These are phyloP conservation scores for Drosophila antonietae DNA, from an alignment of 2,888 invertebrate genomes.

Conservation along the genomic window DNA sequence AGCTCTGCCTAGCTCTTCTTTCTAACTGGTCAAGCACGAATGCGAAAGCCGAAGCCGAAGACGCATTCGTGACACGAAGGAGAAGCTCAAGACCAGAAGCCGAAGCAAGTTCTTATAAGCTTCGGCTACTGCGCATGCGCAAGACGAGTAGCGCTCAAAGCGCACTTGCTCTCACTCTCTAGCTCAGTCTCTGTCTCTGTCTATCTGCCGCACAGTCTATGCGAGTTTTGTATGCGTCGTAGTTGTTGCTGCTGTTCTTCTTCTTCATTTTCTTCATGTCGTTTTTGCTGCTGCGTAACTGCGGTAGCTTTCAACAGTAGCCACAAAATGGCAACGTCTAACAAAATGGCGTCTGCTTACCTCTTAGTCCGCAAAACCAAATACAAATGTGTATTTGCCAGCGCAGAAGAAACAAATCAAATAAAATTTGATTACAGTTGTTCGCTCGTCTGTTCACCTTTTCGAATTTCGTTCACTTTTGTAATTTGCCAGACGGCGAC, in stretches of 20 bases:
- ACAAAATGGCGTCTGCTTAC: slow-evolving; percentile 75
- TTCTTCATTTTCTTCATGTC: slow-evolving; percentile 3
- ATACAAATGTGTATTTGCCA: slow-evolving; percentile 10
- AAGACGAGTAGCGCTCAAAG: slow-evolving; percentile 71
- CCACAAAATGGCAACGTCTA: slow-evolving; percentile 70
- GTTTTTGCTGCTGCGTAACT: slow-evolving; percentile 53
- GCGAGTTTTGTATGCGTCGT: slow-evolving; percentile 6
- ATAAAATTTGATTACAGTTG: slow-evolving; percentile 16
- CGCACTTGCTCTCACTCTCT: slow-evolving; percentile 26
- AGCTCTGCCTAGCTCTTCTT: slow-evolving; percentile 64
- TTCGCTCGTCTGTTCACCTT: slow-evolving; percentile 2
- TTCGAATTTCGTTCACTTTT: slow-evolving; percentile 33
- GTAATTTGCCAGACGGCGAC: slow-evolving; percentile 25
- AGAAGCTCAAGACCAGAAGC: slow-evolving; percentile 85
- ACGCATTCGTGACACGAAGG: slow-evolving; percentile 70
- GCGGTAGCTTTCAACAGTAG: slow-evolving; percentile 65
- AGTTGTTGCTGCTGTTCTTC: background rate
- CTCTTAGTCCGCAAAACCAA: slow-evolving; percentile 35
- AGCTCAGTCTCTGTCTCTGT: slow-evolving; percentile 16
- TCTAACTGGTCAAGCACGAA: slow-evolving; percentile 68
- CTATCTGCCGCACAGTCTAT: slow-evolving; percentile 20
- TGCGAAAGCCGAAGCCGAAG: slow-evolving; percentile 52
- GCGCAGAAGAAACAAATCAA: slow-evolving; percentile 1
- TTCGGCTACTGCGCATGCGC: slow-evolving; percentile 77
- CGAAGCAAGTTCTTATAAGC: slow-evolving; percentile 76